phyloP scores from a whole-genome alignment of 2,113 vertebrate species.

The Gallinago paraguaiae region DNA sequence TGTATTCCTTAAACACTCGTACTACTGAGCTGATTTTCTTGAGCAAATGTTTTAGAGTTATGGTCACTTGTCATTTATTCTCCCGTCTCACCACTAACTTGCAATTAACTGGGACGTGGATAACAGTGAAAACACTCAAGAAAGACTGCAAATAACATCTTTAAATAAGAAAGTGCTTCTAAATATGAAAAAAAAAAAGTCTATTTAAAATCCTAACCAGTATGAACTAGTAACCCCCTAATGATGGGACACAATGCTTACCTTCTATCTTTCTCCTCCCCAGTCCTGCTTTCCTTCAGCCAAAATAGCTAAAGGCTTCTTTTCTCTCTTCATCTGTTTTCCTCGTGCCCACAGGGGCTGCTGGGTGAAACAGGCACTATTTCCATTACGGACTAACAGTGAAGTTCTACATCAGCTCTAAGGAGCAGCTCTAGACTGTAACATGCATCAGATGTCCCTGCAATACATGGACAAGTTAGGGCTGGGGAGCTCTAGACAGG shows the following conservation, averaged over 20 bases:
- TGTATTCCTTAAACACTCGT: not conserved
- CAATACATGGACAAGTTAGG: not conserved
- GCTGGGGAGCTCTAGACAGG: not conserved
- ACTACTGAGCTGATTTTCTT: not conserved
- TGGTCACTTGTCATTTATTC: not conserved
- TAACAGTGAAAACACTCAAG: not conserved
- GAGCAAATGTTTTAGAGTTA: not conserved
- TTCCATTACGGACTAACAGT: not conserved
- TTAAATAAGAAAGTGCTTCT: not conserved
- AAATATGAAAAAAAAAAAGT: not conserved
- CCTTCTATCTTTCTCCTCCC: not conserved
- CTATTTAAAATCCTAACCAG: not conserved
- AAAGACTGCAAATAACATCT: not conserved
- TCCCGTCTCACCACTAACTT: not conserved
- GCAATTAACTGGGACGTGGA: not conserved
- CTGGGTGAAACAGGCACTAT: not conserved
- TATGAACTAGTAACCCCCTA: not conserved
- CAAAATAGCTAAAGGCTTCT: not conserved
- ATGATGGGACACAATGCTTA: rapidly evolving
- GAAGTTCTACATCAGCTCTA: not conserved
- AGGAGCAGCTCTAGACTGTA: not conserved
- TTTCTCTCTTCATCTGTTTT: not conserved
- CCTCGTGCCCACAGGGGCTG: not conserved
- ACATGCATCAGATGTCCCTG: not conserved
- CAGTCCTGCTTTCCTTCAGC: not conserved